Evolutionary conservation across 2,888 invertebrate genomes (phyloP).

Genomic region (Axea sp.): DNA sequence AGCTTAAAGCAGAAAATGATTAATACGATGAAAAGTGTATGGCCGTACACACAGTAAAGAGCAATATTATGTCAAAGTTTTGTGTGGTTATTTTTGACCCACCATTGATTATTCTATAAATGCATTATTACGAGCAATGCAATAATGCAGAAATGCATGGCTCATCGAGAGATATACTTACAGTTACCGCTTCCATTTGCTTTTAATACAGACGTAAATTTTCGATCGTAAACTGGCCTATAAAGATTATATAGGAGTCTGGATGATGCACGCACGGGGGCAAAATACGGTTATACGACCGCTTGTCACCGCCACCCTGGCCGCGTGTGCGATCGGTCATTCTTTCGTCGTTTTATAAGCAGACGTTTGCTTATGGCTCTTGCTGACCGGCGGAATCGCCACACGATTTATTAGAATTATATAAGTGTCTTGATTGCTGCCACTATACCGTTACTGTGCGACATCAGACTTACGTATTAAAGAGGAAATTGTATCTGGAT

Average conservation of each 20-base stretch:
- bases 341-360: slow-evolving; percentile 55
- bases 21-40: too few species aligned
- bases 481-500: slow-evolving; percentile 54
- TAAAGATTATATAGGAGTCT: slow-evolving; percentile 35
- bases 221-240: slow-evolving; percentile 56
- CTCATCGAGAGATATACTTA: slow-evolving; percentile 50
- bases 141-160: slow-evolving; percentile 43
- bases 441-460: slow-evolving; percentile 58
- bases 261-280: slow-evolving; percentile 58
- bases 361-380: slow-evolving; percentile 29
- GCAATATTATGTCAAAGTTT: slow-evolving; percentile 27
- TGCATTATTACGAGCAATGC: slow-evolving; percentile 48
- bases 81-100: slow-evolving; percentile 34
- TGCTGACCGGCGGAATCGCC: slow-evolving; percentile 26
- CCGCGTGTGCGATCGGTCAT: slow-evolving; percentile 59
- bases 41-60: slow-evolving; percentile 25
- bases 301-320: slow-evolving; percentile 67
- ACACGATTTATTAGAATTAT: slow-evolving; percentile 59
- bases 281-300: slow-evolving; percentile 71
- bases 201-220: slow-evolving; percentile 56
- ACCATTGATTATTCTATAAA: slow-evolving; percentile 49
- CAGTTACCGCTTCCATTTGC: slow-evolving; percentile 47
- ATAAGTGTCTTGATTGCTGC: slow-evolving; percentile 54
- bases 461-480: slow-evolving; percentile 44
- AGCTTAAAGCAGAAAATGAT: too few species aligned